Percentiles rank a stretch among this genome's conserved stretches.
Conservation (phyloP, 1,140 invertebrate species). For the Mylabris phalerata region DNA sequence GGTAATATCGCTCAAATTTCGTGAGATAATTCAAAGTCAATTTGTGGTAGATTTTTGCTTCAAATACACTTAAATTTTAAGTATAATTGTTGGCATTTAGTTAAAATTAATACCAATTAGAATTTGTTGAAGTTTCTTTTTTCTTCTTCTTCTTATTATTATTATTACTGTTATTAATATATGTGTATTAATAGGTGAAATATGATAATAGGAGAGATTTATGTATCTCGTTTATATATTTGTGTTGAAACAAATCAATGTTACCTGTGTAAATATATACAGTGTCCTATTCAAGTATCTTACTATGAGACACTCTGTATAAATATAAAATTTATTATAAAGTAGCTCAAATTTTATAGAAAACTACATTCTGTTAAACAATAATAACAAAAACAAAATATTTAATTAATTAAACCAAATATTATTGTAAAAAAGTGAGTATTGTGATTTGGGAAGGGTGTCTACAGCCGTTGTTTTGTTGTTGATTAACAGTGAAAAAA, state of each 20-base stretch:
- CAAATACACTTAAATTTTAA: too few relatives aligned
- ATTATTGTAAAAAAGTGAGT: conserved; percentile 12
- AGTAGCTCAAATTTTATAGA: conserved; percentile 18
- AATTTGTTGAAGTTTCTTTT: background rate
- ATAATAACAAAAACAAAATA: background rate
- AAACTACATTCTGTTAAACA: background rate
- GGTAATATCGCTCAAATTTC: too few relatives aligned
- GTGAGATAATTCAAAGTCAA: too few relatives aligned
- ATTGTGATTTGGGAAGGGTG: conserved; percentile 20
- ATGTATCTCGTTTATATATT: conserved; percentile 5
- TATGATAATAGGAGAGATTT: background rate
- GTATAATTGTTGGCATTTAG: too few relatives aligned
- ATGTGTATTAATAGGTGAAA: background rate
- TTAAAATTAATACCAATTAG: too few relatives aligned
- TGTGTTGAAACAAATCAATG: background rate
- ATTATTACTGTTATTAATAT: background rate
- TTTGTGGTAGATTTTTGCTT: too few relatives aligned
- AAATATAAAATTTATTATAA: too few relatives aligned
- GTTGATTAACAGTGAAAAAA: background rate
- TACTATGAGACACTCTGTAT: background rate
- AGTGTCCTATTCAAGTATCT: background rate
- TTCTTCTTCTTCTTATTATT: background rate
- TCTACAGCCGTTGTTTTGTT: conserved; percentile 15
- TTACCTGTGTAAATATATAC: too few relatives aligned
- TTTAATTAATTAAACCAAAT: conserved; percentile 18